Evolutionary conservation across 2,888 invertebrate genomes (phyloP).

Genomic region (Drosophila prostipennis): DNA sequence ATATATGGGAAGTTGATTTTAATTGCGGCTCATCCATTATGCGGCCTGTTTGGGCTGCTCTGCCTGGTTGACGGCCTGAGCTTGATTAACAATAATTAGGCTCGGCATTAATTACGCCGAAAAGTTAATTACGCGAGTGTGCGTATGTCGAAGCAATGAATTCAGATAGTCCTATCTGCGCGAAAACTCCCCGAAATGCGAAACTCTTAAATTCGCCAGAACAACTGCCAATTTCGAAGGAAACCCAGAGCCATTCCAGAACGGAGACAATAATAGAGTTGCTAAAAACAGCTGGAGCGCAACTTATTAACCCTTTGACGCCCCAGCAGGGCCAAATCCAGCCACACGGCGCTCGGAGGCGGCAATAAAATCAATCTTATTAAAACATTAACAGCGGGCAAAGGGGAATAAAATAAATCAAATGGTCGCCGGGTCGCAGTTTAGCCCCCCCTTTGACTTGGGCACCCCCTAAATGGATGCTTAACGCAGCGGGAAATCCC

Average conservation of each 20-base stretch:
- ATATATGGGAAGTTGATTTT: slow-evolving; percentile 68
- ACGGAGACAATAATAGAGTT: slow-evolving; percentile 75
- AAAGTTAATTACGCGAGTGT: slow-evolving; percentile 80
- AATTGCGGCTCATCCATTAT: slow-evolving; percentile 81
- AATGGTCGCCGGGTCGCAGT: slow-evolving; percentile 52
- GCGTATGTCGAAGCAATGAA: slow-evolving; percentile 38
- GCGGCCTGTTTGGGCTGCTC: slow-evolving; percentile 29
- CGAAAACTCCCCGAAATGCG: slow-evolving; percentile 1
- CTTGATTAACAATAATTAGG: slow-evolving; percentile 84
- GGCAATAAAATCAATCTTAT: slow-evolving; percentile 83
- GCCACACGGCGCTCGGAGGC: slow-evolving; percentile 44
- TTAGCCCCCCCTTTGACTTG: slow-evolving; percentile 8
- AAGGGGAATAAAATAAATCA: slow-evolving; percentile 76
- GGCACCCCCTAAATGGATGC: slow-evolving; percentile 61
- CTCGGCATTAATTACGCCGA: slow-evolving; percentile 83
- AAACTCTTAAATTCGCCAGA: not conserved
- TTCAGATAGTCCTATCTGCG: slow-evolving; percentile 7
- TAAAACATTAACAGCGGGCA: slow-evolving; percentile 77
- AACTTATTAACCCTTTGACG: slow-evolving; percentile 83
- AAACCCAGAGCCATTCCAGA: slow-evolving; percentile 3
- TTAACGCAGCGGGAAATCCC: slow-evolving; percentile 75
- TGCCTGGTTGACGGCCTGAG: slow-evolving; percentile 68
- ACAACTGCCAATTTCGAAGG: not conserved
- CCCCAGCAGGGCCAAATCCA: slow-evolving; percentile 13
- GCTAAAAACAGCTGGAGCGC: slow-evolving; percentile 80